phyloP scores from a whole-genome alignment of 2,113 vertebrate species.

The Oreocharis arfaki region DNA sequence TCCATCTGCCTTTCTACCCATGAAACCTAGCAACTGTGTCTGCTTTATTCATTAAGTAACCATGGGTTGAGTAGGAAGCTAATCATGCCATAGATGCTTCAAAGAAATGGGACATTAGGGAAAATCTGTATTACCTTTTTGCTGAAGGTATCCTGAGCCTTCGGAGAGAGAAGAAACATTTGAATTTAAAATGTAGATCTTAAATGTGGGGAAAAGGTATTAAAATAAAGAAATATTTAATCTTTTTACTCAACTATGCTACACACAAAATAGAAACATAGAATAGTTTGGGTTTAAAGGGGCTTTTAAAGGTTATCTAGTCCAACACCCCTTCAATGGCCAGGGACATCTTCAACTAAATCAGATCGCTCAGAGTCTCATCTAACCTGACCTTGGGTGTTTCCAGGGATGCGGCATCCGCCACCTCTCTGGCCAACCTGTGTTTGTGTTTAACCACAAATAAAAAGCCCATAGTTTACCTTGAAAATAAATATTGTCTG shows the following conservation, averaged over 20 bases:
- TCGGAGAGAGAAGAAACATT: neutral
- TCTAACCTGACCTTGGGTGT: neutral
- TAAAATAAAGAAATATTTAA: neutral
- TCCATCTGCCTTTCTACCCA: neutral
- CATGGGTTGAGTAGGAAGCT: neutral
- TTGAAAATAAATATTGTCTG: neutral
- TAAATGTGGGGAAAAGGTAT: neutral
- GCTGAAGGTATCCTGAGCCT: neutral
- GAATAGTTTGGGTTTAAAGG: neutral
- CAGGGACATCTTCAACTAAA: neutral
- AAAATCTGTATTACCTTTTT: neutral
- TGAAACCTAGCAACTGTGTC: neutral
- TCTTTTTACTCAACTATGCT: neutral
- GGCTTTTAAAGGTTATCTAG: neutral
- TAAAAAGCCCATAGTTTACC: neutral
- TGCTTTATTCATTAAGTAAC: slow-evolving; percentile 1
- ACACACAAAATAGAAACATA: neutral
- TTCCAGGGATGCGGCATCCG: neutral
- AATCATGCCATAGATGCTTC: neutral
- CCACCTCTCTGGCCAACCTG: neutral
- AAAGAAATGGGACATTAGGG: neutral
- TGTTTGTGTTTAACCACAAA: neutral
- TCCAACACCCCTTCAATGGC: neutral
- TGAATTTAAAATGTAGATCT: neutral
- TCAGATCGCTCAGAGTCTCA: neutral